Evolutionary conservation across 1,140 invertebrate species (phyloP), one percentile per base, ranked within the genome.

Genomic region (Drosophila rhopaloa): DNA sequence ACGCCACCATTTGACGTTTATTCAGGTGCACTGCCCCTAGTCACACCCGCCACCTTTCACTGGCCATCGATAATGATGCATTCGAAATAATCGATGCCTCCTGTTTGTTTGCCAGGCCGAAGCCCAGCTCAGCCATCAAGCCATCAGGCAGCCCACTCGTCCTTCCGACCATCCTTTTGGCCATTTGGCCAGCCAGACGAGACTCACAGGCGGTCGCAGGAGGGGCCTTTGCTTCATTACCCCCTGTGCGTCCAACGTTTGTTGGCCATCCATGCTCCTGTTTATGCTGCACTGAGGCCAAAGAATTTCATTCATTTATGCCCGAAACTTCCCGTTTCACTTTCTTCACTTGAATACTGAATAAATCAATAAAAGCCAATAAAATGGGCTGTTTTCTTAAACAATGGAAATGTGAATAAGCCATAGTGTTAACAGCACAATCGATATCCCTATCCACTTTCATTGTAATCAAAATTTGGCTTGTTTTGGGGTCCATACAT

Each of bases 211-310:
- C 27, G 14, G 47, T 14, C 66, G 24, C 16, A 29, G 68, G 47
- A 61, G 67, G 29, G 57, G 72, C 73, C 53, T 76, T 66, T 66
- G 73, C 73, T 67, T 76, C 61, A 76, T 76, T 76, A 76, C 72
- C 72, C 47, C 55, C 41, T 37, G 43, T 51, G 41, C 71, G 55
- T 66, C 47, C 59, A 29, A 32, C 38, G 38, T 50, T 62, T 74
- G 57, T 37, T 41, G 32, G 40, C 55, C 59, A 37, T 53, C 38
- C 13, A 8, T n/a, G 24, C 7, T 29, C 48, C 38, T 35, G 11
- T 14, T 14, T 19, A 7, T 5, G 32, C 0, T 66, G 60, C 48
- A 72, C 47, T 60, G 56, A 14, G 27, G 6, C 1, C 4, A 44
- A 68, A 38, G 1, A 5, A 13, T 46, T 10, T 3, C 1, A 24